phyloP scores from a whole-genome alignment of 2,113 vertebrate genomes.

The Scytalopus superciliaris region DNA sequence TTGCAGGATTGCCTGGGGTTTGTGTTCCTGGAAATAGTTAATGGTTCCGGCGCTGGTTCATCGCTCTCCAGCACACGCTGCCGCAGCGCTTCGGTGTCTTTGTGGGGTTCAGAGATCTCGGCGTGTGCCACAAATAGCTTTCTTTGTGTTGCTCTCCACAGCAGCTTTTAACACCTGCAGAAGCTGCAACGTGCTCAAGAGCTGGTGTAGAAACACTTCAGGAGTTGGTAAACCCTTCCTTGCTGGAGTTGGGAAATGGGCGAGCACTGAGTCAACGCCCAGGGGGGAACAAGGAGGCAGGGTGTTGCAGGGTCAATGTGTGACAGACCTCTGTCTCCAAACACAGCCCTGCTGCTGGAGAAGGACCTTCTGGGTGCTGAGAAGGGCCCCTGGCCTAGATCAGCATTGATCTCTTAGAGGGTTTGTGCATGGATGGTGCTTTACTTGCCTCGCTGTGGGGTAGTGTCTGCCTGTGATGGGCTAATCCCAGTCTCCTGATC shows the following conservation, averaged over 20 bases:
- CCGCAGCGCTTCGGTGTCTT: rapidly evolving
- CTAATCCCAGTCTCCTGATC: not conserved
- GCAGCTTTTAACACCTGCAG: not conserved
- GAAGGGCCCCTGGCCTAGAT: not conserved
- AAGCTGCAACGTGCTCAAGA: not conserved
- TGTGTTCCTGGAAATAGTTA: not conserved
- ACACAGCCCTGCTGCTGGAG: not conserved
- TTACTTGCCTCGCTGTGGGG: not conserved
- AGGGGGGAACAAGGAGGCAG: not conserved
- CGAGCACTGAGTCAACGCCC: rapidly evolving
- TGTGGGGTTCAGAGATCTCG: not conserved
- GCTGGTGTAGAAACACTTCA: rapidly evolving
- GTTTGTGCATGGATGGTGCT: not conserved
- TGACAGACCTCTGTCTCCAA: not conserved
- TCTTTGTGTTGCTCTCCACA: not conserved
- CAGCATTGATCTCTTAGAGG: not conserved
- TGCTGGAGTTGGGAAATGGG: not conserved
- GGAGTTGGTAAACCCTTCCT: not conserved
- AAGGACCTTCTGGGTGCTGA: not conserved
- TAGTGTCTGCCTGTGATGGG: not conserved
- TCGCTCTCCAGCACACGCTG: rapidly evolving
- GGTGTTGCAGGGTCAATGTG: rapidly evolving
- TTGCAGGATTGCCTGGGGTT: not conserved
- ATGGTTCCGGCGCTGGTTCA: not conserved
- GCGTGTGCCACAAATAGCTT: rapidly evolving